Conservation (phyloP, 2,113 vertebrate species). For the Rhegmatorhina hoffmannsi region DNA sequence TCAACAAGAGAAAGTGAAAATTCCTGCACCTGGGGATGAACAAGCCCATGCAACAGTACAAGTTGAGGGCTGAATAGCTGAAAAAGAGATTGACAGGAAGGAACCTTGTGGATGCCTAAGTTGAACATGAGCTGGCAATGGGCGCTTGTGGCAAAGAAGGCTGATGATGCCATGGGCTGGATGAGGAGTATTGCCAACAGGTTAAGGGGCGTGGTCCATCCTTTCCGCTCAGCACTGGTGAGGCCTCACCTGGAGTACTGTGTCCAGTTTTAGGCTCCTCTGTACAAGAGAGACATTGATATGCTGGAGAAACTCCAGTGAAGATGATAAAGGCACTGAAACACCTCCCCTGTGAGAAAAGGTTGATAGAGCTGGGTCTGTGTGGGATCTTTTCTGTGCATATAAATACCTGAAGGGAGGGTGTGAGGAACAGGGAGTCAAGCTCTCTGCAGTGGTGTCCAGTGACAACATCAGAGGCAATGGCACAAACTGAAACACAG, state of each 20-base stretch:
- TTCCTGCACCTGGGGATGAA: not conserved
- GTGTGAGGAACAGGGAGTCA: not conserved
- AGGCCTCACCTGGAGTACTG: not conserved
- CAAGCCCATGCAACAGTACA: not conserved
- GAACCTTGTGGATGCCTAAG: not conserved
- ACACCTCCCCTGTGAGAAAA: not conserved
- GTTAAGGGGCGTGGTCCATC: not conserved
- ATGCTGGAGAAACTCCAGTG: not conserved
- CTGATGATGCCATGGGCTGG: not conserved
- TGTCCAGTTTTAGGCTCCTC: not conserved
- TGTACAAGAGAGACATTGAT: not conserved
- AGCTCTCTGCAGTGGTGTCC: not conserved
- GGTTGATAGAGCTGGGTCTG: not conserved
- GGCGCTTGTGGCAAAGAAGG: not conserved
- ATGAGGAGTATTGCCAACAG: not conserved
- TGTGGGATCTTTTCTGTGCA: accelerated
- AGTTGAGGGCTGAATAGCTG: not conserved
- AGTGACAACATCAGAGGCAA: not conserved
- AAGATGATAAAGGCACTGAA: not conserved
- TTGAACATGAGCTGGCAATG: not conserved
- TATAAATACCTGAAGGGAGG: not conserved
- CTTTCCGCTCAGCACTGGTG: not conserved
- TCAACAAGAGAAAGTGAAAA: not conserved
- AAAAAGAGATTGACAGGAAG: not conserved
- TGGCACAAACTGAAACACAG: not conserved